Base-by-base conservation (phyloP, 2,888 invertebrate species). In the Cryptocephalus primarius region DNA sequence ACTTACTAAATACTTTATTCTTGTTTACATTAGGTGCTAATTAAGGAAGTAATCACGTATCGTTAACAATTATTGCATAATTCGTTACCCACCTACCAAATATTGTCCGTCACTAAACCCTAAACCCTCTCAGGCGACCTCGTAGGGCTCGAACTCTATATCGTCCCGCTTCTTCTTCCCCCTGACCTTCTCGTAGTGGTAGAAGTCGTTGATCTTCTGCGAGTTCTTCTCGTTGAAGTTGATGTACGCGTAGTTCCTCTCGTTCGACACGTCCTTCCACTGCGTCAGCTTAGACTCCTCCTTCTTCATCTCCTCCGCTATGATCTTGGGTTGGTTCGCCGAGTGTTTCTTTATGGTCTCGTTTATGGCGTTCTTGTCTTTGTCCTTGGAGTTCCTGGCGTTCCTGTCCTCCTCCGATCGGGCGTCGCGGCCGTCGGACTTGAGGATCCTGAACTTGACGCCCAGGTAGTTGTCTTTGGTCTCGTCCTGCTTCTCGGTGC, bases 351-450 rank as follows among this genome's bases (percentile, higher is more conserved):
- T 66, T 11, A 63, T 63, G 22, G 48, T 54, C 54, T 65, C 63
- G 48, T 67, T 68, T n/a, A 64, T 62, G 39, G 55, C 55, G 42
- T 64, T 55, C 52, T 62, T 63, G 12, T 58, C 55, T 10, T 46
- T 45, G 39, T 48, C 48, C 39, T 50, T 50, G 39, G 34, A 32
- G 13, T 50, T 50, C 4, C 57, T 51, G 36, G 57, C 52, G 45
- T 53, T 57, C 36, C 55, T 61, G 48, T 53, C 82, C 45, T 89
- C 68, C 63, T 89, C 88, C 43, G 89, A 70, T 32, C 89, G 77
- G 64, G 88, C 88, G 62, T 86, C 88, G 65, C 88, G 89, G 55
- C 88, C 88, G 62, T 89, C 89, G 32, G 88, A 89, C 71, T 89
- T 89, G 1, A 89, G 80, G 53, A 89, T 70, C 62, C 84, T 82